phyloP scores from a whole-genome alignment of 2,888 invertebrate species.

The Yponomeuta plumbellus region DNA sequence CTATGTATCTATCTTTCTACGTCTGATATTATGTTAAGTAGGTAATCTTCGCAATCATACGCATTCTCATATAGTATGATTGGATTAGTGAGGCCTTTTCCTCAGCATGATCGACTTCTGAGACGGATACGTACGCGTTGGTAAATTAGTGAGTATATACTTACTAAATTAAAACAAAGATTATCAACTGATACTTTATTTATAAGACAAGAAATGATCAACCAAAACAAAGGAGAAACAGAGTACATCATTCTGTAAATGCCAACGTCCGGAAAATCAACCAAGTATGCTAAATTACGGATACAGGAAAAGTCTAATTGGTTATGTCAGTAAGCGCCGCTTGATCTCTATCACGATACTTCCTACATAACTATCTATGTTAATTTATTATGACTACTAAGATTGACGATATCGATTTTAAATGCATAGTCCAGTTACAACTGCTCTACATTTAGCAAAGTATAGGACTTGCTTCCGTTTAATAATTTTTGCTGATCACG shows the following conservation, averaged over 20 bases:
- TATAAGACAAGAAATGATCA: background rate
- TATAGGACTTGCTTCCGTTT: background rate
- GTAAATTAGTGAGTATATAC: background rate
- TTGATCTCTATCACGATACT: background rate
- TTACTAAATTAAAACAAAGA: background rate
- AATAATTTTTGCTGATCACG: background rate
- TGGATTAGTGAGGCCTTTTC: background rate
- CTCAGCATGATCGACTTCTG: background rate
- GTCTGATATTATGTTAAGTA: no score
- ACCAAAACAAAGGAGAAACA: background rate
- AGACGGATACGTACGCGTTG: background rate
- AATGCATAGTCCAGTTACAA: background rate
- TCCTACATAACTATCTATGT: background rate
- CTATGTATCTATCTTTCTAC: no score
- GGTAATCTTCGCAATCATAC: no score
- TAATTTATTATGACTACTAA: background rate
- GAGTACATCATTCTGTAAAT: background rate
- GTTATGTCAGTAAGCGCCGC: background rate
- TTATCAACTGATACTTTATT: background rate
- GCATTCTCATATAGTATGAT: background rate
- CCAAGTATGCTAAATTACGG: background rate
- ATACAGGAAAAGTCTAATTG: background rate
- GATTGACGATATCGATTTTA: background rate
- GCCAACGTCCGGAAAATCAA: background rate
- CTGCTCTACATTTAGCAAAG: background rate